Percentiles rank a stretch among this genome's conserved stretches.
Conservation (phyloP, 2,797 vertebrate genomes). For the Masticophis lateralis region DNA sequence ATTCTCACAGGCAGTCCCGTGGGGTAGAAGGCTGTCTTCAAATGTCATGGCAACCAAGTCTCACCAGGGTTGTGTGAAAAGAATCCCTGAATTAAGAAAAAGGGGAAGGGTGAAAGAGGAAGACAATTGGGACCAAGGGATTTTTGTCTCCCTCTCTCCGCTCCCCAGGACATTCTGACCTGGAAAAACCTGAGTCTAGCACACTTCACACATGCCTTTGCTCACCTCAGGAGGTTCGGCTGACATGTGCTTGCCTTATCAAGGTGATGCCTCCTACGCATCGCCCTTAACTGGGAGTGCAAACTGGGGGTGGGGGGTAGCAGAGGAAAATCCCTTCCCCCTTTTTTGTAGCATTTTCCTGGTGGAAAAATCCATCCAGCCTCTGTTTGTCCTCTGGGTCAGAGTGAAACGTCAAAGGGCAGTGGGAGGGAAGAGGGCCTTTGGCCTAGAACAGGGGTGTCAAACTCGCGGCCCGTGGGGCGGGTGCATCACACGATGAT, state of each 20-base stretch:
- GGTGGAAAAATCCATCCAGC: background rate
- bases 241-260: background rate
- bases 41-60: background rate
- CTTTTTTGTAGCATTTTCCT: background rate
- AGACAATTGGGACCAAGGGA: background rate
- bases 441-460: too few relatives aligned
- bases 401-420: background rate
- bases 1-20: background rate
- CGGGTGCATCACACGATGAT: too few relatives aligned
- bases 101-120: background rate
- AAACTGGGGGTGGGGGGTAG: fast-evolving
- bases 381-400: background rate
- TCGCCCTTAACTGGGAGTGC: background rate
- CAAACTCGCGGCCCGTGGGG: too few relatives aligned
- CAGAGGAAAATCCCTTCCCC: background rate
- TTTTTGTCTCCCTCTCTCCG: background rate
- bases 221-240: background rate
- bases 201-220: background rate
- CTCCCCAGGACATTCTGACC: background rate
- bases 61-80: background rate
- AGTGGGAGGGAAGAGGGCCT: background rate
- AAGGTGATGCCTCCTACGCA: background rate
- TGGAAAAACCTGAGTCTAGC: background rate
- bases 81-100: background rate
- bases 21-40: background rate